A percentile compares a stretch with the other conserved stretches of the same genome.
Conservation (phyloP, 2,888 invertebrate species). For the Baronia brevicornis region DNA sequence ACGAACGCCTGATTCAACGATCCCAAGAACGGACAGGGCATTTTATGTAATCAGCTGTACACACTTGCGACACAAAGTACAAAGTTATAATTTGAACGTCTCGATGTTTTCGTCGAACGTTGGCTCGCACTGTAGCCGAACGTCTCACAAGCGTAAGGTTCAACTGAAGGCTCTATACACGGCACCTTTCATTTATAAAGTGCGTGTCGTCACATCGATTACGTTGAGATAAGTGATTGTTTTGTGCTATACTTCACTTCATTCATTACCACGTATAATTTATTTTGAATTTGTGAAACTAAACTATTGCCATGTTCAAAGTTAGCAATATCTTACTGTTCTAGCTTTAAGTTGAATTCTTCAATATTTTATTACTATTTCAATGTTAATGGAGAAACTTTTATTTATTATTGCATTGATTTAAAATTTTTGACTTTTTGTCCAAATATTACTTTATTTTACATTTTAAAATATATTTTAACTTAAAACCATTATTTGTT, state of each 20-base stretch:
- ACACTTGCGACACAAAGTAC: constrained; percentile 41
- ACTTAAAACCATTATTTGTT: too few species aligned
- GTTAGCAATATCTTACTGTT: constrained; percentile 1
- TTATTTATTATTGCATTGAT: too few species aligned
- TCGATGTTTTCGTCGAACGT: constrained; percentile 42
- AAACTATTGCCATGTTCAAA: constrained; percentile 29
- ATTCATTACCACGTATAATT: constrained; percentile 40
- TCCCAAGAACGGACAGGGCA: constrained; percentile 93
- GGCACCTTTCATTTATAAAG: constrained; percentile 69
- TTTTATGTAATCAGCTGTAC: constrained; percentile 72
- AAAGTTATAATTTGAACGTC: constrained; percentile 25
- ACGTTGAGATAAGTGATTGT: constrained; percentile 31
- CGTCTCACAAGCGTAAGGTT: constrained; percentile 43
- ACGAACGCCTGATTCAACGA: constrained; percentile 86
- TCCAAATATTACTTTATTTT: too few species aligned
- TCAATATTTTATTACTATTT: too few species aligned
- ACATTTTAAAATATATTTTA: too few species aligned
- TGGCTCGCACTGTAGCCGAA: constrained; percentile 75
- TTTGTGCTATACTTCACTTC: constrained; percentile 24
- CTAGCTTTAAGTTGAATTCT: too few species aligned
- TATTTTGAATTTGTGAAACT: constrained; percentile 41
- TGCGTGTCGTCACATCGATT: constrained; percentile 71
- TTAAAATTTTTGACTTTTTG: too few species aligned
- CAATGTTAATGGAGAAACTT: too few species aligned
- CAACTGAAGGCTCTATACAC: constrained; percentile 51